These are phyloP conservation scores for Paratilapia polleni DNA, from an alignment of 2,113 vertebrate genomes.

Conservation along the genomic window DNA sequence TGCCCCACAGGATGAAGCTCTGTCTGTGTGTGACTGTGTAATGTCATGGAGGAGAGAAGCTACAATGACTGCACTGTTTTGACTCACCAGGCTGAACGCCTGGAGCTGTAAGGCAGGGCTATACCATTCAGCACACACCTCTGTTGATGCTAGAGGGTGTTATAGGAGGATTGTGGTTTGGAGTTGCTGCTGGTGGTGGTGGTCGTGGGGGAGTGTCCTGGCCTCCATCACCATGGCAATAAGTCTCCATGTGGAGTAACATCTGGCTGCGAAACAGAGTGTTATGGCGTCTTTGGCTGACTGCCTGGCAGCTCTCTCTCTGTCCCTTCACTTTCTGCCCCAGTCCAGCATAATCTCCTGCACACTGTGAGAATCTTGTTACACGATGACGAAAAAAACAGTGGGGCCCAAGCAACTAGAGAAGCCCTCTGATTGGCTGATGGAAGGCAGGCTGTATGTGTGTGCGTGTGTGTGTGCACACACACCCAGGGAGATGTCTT, in stretches of 20 bases:
- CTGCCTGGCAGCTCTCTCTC: neutral
- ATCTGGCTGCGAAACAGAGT: conserved; percentile 59
- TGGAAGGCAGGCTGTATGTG: conserved; percentile 7
- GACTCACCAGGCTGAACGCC: neutral
- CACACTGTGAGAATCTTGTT: conserved; percentile 42
- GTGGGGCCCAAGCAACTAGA: neutral
- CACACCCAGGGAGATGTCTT: conserved; percentile 46
- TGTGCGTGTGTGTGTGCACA: conserved; percentile 3
- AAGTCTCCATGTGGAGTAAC: conserved; percentile 31
- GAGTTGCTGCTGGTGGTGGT: neutral
- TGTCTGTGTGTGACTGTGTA: neutral
- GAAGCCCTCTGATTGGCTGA: conserved; percentile 51
- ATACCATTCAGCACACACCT: neutral
- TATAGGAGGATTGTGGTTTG: neutral
- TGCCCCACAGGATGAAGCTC: neutral
- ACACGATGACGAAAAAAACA: conserved; percentile 49
- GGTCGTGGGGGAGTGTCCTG: neutral
- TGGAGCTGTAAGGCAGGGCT: neutral
- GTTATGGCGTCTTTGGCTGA: conserved; percentile 39
- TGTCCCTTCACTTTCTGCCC: neutral
- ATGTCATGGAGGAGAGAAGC: neutral
- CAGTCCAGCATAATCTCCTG: neutral
- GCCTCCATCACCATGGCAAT: conserved; percentile 55
- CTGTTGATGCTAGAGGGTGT: neutral
- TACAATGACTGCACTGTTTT: too few species aligned